Conservation (phyloP, 2,113 vertebrate genomes). For the Muntiacus reevesi region DNA sequence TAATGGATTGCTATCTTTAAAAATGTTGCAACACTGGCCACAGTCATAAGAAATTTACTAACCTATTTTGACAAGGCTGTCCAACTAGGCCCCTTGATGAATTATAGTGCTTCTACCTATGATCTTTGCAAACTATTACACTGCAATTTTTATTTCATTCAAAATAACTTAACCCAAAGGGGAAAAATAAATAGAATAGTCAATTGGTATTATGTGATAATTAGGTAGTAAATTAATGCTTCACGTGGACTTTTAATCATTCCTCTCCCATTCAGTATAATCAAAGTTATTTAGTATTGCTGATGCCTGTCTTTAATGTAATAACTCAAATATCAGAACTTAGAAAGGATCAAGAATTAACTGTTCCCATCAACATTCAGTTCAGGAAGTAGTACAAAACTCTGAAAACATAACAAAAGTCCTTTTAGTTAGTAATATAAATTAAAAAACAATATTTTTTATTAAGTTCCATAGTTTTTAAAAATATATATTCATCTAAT, state of each 20-base stretch:
- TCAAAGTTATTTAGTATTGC: conserved; percentile 12
- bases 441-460: not conserved
- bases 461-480: not conserved
- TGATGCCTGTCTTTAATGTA: conserved; percentile 28
- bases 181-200: not conserved
- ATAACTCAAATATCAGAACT: conserved; percentile 39
- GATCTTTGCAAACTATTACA: not conserved
- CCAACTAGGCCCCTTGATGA: not conserved
- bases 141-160: not conserved
- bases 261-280: conserved; percentile 13
- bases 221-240: conserved; percentile 29
- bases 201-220: conserved; percentile 45
- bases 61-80: not conserved
- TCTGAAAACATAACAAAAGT: not conserved
- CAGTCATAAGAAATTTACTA: conserved; percentile 1
- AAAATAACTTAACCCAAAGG: conserved; percentile 8
- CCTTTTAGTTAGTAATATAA: not conserved
- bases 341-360: not conserved
- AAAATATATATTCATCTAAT: not conserved
- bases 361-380: not conserved
- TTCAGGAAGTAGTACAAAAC: not conserved
- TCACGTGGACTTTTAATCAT: conserved; percentile 1
- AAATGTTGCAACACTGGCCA: not conserved
- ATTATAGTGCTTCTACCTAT: not conserved
- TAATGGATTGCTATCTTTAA: not conserved